Percentiles rank a stretch among this genome's conserved stretches.
Conservation (phyloP, 2,113 vertebrate genomes). For the Dasyurus viverrinus region DNA sequence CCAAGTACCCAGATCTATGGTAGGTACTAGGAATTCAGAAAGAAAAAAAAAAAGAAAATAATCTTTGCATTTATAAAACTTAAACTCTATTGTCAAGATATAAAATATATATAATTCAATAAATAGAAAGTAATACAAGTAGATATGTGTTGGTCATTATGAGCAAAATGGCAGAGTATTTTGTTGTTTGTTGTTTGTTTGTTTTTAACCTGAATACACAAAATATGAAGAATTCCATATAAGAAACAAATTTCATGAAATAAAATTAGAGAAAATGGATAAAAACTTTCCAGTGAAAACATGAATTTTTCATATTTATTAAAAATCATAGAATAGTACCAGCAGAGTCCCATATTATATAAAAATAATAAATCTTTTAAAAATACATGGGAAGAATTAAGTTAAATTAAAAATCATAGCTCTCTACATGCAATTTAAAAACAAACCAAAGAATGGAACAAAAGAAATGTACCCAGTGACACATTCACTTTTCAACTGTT, state of each 20-base stretch:
- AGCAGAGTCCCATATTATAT: neutral
- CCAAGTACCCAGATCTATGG: neutral
- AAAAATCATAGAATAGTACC: neutral
- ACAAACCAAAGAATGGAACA: neutral
- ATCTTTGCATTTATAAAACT: neutral
- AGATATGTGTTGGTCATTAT: neutral
- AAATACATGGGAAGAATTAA: neutral
- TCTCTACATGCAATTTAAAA: neutral
- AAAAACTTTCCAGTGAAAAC: neutral
- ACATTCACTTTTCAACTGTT: neutral
- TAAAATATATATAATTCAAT: neutral
- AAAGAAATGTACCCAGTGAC: neutral
- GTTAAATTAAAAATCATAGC: neutral
- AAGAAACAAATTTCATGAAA: neutral
- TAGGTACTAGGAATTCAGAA: neutral
- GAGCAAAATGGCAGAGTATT: neutral
- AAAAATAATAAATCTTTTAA: neutral
- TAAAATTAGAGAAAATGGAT: neutral
- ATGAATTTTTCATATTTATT: neutral
- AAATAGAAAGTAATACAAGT: neutral
- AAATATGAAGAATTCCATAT: neutral
- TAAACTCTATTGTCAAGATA: neutral
- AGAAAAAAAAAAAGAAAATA: neutral
- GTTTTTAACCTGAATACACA: neutral
- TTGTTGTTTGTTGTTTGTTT: neutral